Base-by-base conservation (phyloP, 2,888 invertebrate species). In the Epirrhoe tristata region DNA sequence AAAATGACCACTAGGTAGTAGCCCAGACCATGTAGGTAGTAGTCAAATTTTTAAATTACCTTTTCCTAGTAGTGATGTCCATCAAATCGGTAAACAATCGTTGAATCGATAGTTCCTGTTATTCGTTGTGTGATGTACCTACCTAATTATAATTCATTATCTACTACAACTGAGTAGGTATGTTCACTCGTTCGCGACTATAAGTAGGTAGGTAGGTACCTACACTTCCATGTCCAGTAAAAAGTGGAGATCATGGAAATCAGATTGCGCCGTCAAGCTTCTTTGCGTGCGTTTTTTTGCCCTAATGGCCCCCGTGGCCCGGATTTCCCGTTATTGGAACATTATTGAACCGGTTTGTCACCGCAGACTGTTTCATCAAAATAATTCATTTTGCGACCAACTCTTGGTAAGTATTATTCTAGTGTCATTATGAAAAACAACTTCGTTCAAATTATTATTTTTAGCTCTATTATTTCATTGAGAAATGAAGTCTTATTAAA, bases 231-330 rank as follows among this genome's bases (percentile, higher is more conserved):
- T 12, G 39, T 43, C 39, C 39, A 43, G 12, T 43, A 48, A 48
- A 14, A 59, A 48, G 34, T 64, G 55, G 48, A 64, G 58, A 64
- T 55, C 58, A 58, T 54, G 63, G 58, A 63, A 59, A 54, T 24
- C 50, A 17, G 50, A 55, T 60, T 24, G 50, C 8, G 52, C 36
- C 16, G 56, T 57, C 60, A 61, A 61, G 36, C 51, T 50, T 61
- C 54, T 65, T 70, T 65, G 66, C 63, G 52, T 66, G 59, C 54
- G 64, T 53, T 66, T 72, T 70, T 69, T 70, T n/a, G 70, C 67
- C 52, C 53, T 61, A 50, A 10, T 39, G 46, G 14, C 14, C 16
- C 48, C 6, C 14, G 43, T 60, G 32, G 46, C 0, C 54, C 55
- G 50, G 58, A 66, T 48, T 51, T 59, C 56, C 73, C 73, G 73